phyloP scores from a whole-genome alignment of 2,797 vertebrate genomes.

The Malurus splendens region DNA sequence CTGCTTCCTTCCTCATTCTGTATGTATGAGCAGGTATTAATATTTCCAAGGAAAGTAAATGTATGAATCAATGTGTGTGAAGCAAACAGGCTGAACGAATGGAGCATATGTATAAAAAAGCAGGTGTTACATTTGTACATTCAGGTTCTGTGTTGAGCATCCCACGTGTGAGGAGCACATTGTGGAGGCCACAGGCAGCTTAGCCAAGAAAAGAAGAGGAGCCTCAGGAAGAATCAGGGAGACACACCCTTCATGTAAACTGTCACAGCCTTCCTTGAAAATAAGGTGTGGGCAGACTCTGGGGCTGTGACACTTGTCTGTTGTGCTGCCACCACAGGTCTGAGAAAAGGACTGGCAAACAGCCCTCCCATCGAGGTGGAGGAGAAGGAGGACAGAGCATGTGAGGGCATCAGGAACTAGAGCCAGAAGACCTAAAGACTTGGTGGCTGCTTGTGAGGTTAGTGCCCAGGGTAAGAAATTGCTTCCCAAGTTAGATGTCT shows the following conservation, averaged over 20 bases:
- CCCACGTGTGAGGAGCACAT: fast-evolving
- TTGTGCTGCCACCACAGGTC: neutral
- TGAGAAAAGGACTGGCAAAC: neutral
- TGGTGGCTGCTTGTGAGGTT: neutral
- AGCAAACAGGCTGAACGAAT: neutral
- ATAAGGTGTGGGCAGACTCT: neutral
- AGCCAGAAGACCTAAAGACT: fast-evolving
- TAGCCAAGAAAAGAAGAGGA: neutral
- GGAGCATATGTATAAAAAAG: neutral
- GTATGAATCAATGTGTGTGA: neutral
- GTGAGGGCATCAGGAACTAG: neutral
- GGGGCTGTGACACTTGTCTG: neutral
- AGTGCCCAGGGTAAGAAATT: neutral
- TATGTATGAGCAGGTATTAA: conserved; percentile 33
- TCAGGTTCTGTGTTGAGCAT: neutral
- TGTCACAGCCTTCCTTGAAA: neutral
- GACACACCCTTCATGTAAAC: fast-evolving
- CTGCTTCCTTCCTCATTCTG: neutral
- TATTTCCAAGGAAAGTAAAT: conserved; percentile 13
- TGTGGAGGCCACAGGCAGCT: neutral
- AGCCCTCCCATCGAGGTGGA: fast-evolving
- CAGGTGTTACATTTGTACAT: neutral
- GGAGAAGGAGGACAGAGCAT: neutral
- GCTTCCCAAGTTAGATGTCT: neutral
- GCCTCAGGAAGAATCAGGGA: neutral